Conservation (phyloP, 1,140 invertebrate genomes). For the Protaetia brevitarsis region DNA sequence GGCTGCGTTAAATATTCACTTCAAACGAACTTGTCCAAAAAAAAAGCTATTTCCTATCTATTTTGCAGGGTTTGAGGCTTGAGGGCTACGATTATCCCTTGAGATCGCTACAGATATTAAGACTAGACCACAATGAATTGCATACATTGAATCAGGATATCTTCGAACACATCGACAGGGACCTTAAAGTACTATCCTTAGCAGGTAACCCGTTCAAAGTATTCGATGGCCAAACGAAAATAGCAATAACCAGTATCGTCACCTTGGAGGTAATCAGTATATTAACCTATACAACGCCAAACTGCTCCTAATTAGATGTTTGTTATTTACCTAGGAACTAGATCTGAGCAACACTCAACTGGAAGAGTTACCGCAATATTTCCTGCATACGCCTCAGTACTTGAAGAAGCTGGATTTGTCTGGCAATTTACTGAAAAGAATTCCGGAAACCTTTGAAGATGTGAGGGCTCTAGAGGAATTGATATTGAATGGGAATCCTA, state of each 20-base stretch:
- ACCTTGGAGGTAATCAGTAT: constrained; percentile 58
- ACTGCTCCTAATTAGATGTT: background rate
- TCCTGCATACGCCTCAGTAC: constrained; percentile 63
- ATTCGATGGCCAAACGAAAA: constrained; percentile 58
- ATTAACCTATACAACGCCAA: background rate
- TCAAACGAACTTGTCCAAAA: too few species aligned
- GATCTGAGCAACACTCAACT: constrained; percentile 66
- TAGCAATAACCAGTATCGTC: constrained; percentile 61
- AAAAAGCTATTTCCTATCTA: constrained; percentile 15
- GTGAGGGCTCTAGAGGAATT: constrained; percentile 58
- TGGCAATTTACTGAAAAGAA: constrained; percentile 61
- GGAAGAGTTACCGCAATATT: constrained; percentile 56
- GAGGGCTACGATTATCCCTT: constrained; percentile 60
- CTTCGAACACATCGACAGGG: constrained; percentile 64
- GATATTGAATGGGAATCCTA: constrained; percentile 65
- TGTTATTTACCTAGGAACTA: constrained; percentile 53
- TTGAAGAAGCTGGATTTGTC: constrained; percentile 64
- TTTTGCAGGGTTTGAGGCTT: constrained; percentile 58
- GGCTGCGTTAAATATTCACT: too few species aligned
- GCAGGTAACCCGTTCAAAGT: constrained; percentile 63
- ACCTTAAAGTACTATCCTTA: constrained; percentile 63
- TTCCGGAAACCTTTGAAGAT: constrained; percentile 60
- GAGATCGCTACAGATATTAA: constrained; percentile 57
- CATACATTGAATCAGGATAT: constrained; percentile 64
- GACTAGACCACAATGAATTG: constrained; percentile 63